These are phyloP conservation scores for Drosophila kohkoa DNA, from an alignment of 1,140 invertebrate species.

Conservation along the genomic window DNA sequence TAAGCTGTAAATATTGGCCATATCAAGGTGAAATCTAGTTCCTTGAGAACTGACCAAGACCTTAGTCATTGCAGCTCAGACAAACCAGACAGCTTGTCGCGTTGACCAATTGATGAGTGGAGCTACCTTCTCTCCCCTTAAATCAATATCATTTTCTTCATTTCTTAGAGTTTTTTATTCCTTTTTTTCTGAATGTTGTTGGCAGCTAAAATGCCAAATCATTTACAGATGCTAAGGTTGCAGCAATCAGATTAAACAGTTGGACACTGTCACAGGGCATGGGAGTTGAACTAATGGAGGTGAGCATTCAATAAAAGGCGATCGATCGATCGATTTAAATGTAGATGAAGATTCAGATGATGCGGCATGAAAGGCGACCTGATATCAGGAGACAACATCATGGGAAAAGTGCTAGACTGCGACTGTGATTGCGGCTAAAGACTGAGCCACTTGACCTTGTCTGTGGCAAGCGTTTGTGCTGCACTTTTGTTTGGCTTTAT, in stretches of 20 bases:
- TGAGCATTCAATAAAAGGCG: constrained; percentile 18
- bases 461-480: constrained; percentile 41
- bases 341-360: constrained; percentile 30
- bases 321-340: constrained; percentile 48
- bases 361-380: constrained; percentile 10
- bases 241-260: constrained; percentile 36
- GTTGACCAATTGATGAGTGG: constrained; percentile 8
- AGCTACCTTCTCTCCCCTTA: constrained; percentile 3
- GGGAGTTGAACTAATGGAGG: constrained; percentile 38
- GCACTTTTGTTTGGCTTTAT: constrained; percentile 30
- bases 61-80: constrained; percentile 9
- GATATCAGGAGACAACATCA: neutral
- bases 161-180: constrained; percentile 5
- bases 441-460: constrained; percentile 51
- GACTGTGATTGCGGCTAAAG: neutral
- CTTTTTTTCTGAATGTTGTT: neutral
- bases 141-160: neutral
- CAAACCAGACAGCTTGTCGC: constrained; percentile 31
- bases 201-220: constrained; percentile 46
- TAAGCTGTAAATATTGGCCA: neutral
- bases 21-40: neutral
- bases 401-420: constrained; percentile 49
- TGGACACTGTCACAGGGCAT: constrained; percentile 37
- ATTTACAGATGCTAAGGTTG: constrained; percentile 31
- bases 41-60: neutral